These are phyloP conservation scores for Gallinago nigripennis DNA, from an alignment of 2,797 vertebrate species.

Conservation along the genomic window DNA sequence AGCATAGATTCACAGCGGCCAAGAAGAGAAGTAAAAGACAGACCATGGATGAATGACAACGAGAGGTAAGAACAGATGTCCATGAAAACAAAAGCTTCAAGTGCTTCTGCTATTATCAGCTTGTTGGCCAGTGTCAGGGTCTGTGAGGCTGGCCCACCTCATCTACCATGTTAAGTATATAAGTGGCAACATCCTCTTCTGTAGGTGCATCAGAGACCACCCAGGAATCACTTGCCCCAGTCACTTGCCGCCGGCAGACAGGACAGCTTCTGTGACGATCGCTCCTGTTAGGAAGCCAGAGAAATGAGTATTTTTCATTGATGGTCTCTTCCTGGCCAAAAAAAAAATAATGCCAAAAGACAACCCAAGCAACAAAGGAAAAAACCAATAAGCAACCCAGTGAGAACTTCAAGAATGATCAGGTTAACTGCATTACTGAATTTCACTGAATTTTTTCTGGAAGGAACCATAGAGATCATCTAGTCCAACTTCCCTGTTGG, in stretches of 20 bases:
- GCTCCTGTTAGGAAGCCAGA: constrained; percentile 84
- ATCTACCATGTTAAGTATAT: constrained; percentile 96
- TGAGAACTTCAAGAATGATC: neutral
- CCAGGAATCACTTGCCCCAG: constrained; percentile 93
- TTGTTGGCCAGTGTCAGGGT: constrained; percentile 76
- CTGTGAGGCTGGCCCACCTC: constrained; percentile 92
- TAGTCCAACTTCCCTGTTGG: too few relatives aligned
- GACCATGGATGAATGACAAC: constrained; percentile 30
- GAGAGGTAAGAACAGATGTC: neutral
- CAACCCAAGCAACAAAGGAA: neutral
- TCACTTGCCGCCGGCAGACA: constrained; percentile 93
- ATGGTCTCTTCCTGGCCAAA: neutral
- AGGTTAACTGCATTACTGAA: neutral
- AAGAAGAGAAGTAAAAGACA: constrained; percentile 31
- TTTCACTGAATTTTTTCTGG: too few relatives aligned
- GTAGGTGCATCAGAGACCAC: constrained; percentile 96
- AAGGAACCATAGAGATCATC: too few relatives aligned
- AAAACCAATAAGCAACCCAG: neutral
- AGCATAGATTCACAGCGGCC: constrained; percentile 42
- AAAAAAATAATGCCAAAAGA: neutral
- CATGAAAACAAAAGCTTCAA: neutral
- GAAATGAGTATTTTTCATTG: neutral
- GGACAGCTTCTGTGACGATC: constrained; percentile 94
- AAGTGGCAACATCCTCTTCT: constrained; percentile 92
- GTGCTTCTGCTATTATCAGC: neutral